A percentile compares a stretch with the other conserved stretches of the same genome.
Evolutionary conservation across 2,113 vertebrate species (phyloP).

Genomic region (Hemicordylus capensis): DNA sequence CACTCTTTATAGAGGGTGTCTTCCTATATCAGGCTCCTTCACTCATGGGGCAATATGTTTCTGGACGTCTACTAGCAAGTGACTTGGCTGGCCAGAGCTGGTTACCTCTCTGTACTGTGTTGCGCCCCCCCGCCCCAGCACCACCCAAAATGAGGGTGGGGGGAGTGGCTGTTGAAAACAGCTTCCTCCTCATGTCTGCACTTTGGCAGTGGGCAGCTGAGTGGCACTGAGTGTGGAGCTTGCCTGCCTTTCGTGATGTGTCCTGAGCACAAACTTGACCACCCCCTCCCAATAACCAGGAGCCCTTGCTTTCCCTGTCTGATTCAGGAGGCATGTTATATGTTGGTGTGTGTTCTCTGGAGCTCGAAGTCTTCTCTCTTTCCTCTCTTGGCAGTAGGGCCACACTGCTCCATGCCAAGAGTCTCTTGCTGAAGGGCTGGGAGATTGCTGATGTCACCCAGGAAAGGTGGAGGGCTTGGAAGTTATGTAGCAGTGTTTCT

Average conservation of each 20-base stretch:
- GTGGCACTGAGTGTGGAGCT: background rate
- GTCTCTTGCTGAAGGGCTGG: background rate
- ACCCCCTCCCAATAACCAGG: background rate
- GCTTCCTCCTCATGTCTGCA: constrained; percentile 18
- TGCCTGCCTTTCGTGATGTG: constrained; percentile 19
- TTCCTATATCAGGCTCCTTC: background rate
- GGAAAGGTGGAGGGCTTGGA: background rate
- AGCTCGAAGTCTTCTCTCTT: background rate
- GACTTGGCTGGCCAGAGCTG: background rate
- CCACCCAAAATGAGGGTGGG: background rate
- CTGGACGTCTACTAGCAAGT: background rate
- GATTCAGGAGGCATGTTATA: constrained; percentile 13
- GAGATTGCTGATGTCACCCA: background rate
- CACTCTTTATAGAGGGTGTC: background rate
- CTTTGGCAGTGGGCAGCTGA: constrained; percentile 11
- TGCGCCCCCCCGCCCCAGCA: background rate
- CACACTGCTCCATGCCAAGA: background rate
- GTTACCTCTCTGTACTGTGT: background rate
- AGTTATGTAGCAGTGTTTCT: constrained; percentile 27
- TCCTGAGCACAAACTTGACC: background rate
- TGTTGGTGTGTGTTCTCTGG: constrained; percentile 18
- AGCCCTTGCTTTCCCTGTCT: background rate
- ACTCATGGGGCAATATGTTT: background rate
- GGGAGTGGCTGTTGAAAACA: background rate
- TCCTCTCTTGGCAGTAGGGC: background rate